phyloP scores from a whole-genome alignment of 2,113 vertebrate genomes.

The Acrocephalus kingi region DNA sequence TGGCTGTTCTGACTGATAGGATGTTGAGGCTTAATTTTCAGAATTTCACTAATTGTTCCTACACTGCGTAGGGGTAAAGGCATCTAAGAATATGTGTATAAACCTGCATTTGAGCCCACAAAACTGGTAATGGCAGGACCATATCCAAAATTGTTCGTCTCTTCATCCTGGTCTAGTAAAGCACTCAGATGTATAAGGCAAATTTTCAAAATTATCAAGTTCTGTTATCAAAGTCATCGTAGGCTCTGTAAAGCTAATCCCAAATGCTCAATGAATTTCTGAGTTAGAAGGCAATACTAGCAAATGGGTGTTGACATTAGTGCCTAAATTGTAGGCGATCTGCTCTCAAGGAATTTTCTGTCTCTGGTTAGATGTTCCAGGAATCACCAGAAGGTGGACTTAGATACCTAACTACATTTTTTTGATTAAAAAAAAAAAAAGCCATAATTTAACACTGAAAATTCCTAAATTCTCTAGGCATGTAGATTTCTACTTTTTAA shows the following conservation, averaged over 20 bases:
- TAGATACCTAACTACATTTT: not conserved
- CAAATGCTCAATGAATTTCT: not conserved
- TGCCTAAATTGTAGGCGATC: not conserved
- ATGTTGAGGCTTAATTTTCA: slow-evolving; percentile 38
- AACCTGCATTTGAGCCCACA: slow-evolving; percentile 22
- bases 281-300: not conserved
- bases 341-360: not conserved
- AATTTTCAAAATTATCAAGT: not conserved
- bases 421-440: not conserved
- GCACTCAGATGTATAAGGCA: not conserved
- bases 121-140: not conserved
- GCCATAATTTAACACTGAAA: not conserved
- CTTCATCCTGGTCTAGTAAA: not conserved
- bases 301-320: not conserved
- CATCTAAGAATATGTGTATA: slow-evolving; percentile 36
- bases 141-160: not conserved
- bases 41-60: slow-evolving; percentile 34
- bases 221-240: not conserved
- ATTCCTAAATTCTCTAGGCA: not conserved
- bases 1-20: slow-evolving; percentile 24
- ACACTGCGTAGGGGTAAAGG: slow-evolving; percentile 16
- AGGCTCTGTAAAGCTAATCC: not conserved
- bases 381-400: slow-evolving; percentile 51
- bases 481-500: not conserved
- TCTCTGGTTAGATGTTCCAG: slow-evolving; percentile 18